Conservation (phyloP, 1,140 invertebrate genomes). For the Linepithema humile region DNA sequence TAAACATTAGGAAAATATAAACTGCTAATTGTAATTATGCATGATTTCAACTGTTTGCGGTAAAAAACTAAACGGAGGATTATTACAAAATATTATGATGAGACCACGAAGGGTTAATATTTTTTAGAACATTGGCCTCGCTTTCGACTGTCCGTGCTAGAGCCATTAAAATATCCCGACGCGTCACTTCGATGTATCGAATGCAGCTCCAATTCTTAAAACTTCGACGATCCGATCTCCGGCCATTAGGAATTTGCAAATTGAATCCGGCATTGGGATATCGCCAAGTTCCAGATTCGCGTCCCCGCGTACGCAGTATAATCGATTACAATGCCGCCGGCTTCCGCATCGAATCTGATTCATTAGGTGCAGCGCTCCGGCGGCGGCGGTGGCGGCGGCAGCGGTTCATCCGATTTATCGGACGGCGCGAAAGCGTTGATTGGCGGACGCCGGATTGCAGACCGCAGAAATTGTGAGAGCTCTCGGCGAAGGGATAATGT, state of each 20-base stretch:
- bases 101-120: too few relatives aligned
- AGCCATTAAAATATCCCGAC: neutral
- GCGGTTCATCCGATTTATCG: conserved; percentile 51
- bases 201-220: conserved; percentile 39
- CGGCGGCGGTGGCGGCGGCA: neutral
- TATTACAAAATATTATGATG: too few relatives aligned
- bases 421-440: conserved; percentile 65
- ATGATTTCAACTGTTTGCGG: too few relatives aligned
- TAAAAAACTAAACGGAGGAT: too few relatives aligned
- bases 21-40: too few relatives aligned
- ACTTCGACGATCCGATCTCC: neutral
- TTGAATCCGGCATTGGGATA: conserved; percentile 45
- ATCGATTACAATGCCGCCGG: conserved; percentile 46
- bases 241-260: conserved; percentile 36
- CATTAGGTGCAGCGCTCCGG: conserved; percentile 49
- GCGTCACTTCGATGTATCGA: neutral
- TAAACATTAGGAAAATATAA: too few relatives aligned
- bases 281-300: conserved; percentile 47
- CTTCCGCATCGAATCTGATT: conserved; percentile 58
- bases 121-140: too few relatives aligned
- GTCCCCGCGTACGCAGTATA: neutral
- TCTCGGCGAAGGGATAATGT: conserved; percentile 63
- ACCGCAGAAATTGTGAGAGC: conserved; percentile 63
- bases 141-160: neutral
- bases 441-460: conserved; percentile 57